Conservation (phyloP, 2,888 invertebrate genomes). For the Horisme vitalbata region DNA sequence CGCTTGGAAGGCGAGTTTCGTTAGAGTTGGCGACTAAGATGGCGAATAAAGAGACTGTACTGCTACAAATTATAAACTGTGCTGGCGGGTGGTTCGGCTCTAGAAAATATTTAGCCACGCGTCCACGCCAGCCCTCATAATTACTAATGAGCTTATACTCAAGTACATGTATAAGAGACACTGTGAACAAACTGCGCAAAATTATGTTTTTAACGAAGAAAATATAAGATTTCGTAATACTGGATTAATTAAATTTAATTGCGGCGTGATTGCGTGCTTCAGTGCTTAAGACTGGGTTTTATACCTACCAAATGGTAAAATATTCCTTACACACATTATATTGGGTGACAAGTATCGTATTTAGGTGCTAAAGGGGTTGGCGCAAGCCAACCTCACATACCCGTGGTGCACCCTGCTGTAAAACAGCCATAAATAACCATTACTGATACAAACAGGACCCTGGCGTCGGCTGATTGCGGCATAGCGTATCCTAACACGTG, state of each 20-base stretch:
- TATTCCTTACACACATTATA: too few relatives aligned
- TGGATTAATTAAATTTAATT: conserved; percentile 35
- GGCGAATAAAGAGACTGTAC: neutral
- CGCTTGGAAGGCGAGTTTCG: too few relatives aligned
- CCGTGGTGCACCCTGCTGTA: too few relatives aligned
- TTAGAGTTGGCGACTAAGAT: too few relatives aligned
- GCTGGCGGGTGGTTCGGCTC: conserved; percentile 44
- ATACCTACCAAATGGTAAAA: neutral
- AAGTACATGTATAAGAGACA: conserved; percentile 44
- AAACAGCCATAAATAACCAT: too few relatives aligned
- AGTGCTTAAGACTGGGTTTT: conserved; percentile 9
- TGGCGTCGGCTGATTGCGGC: too few relatives aligned
- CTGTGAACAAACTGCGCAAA: conserved; percentile 35
- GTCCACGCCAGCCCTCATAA: conserved; percentile 70
- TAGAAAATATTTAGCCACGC: conserved; percentile 76
- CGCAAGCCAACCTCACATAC: too few relatives aligned
- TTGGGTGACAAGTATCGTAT: too few relatives aligned
- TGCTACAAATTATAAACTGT: conserved; percentile 5
- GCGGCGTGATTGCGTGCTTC: conserved; percentile 29
- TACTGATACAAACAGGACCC: too few relatives aligned
- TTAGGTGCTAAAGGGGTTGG: too few relatives aligned
- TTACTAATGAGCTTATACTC: conserved; percentile 77
- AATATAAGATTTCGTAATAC: conserved; percentile 30
- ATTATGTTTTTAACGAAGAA: conserved; percentile 41
- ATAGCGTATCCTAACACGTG: too few relatives aligned